phyloP scores from a whole-genome alignment of 1,140 invertebrate species.

The Orius insidiosus region DNA sequence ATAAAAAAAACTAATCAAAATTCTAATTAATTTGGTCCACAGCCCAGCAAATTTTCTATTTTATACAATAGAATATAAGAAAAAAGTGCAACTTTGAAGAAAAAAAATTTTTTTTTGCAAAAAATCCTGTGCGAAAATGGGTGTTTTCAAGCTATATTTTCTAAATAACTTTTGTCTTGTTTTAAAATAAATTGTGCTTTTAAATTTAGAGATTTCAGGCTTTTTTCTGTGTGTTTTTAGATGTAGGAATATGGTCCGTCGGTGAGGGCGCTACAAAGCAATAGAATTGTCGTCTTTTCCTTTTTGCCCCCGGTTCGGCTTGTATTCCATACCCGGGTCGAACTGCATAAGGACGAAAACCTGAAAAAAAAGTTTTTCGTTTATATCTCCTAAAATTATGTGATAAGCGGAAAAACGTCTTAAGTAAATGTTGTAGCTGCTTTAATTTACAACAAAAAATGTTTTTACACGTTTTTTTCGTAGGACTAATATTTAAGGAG shows the following conservation, averaged over 20 bases:
- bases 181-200: no score
- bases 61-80: no score
- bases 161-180: neutral
- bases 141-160: neutral
- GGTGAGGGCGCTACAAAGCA: slow-evolving; percentile 96
- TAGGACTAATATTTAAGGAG: no score
- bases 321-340: slow-evolving; percentile 88
- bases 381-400: no score
- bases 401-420: no score
- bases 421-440: no score
- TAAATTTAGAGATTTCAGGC: no score
- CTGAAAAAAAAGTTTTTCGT: slow-evolving; percentile 29
- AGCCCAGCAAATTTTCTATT: no score
- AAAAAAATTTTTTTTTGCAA: neutral
- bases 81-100: neutral
- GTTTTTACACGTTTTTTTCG: no score
- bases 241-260: slow-evolving; percentile 69
- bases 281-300: slow-evolving; percentile 84
- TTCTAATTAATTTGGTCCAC: no score
- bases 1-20: no score
- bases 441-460: no score
- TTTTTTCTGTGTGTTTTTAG: slow-evolving; percentile 28
- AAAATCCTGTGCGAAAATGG: neutral
- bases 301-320: slow-evolving; percentile 46
- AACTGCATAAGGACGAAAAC: slow-evolving; percentile 95